These are phyloP conservation scores for Phycodurus eques DNA, from an alignment of 2,113 vertebrate species.

Conservation along the genomic window DNA sequence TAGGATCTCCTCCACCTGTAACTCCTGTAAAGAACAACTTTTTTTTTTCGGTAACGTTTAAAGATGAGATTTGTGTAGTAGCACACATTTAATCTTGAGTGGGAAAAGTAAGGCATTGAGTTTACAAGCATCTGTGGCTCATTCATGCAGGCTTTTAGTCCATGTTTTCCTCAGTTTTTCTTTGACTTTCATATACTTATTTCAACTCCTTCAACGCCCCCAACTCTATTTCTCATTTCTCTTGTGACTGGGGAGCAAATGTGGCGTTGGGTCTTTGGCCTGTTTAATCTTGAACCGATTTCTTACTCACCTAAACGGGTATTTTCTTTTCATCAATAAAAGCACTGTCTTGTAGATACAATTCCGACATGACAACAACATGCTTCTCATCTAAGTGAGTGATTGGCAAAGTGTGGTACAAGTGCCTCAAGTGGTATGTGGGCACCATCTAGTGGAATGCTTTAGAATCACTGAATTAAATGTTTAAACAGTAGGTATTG, in stretches of 20 bases:
- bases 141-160: slow-evolving; percentile 1
- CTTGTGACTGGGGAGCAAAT: slow-evolving; percentile 58
- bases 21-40: background rate
- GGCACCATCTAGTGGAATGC: too few relatives aligned
- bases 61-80: slow-evolving; percentile 36
- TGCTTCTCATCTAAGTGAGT: too few relatives aligned
- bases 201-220: background rate
- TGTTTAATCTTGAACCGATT: background rate
- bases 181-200: slow-evolving; percentile 32
- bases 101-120: slow-evolving; percentile 29
- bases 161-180: slow-evolving; percentile 19
- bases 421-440: too few relatives aligned
- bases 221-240: slow-evolving; percentile 12
- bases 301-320: too few relatives aligned
- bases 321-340: too few relatives aligned
- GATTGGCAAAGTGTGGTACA: too few relatives aligned
- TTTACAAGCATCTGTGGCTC: slow-evolving; percentile 27
- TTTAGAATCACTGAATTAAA: too few relatives aligned
- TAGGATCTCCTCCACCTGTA: background rate
- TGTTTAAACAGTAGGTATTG: too few relatives aligned
- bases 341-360: too few relatives aligned
- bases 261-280: slow-evolving; percentile 22
- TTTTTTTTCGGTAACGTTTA: background rate
- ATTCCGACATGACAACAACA: too few relatives aligned
- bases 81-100: slow-evolving; percentile 33